Evolutionary conservation across 1,140 invertebrate species (phyloP).

Genomic region (Xylocopa sonorina): DNA sequence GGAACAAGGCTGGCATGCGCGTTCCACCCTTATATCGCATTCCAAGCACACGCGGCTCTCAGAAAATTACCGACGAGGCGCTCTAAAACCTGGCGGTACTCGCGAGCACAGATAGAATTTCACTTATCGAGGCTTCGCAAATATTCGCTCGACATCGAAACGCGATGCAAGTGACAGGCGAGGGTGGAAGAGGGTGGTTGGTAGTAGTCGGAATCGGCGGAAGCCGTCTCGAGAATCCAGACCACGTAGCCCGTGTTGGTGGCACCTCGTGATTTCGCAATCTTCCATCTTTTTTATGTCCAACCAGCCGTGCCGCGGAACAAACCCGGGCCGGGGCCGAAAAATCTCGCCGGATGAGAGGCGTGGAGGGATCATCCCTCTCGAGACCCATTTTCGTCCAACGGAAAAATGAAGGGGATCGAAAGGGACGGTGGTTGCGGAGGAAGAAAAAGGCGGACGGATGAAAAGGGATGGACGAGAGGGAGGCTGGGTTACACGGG

Average conservation of each 20-base stretch:
- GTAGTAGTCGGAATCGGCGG: constrained; percentile 28
- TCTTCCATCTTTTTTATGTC: constrained; percentile 56
- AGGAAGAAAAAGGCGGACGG: not conserved
- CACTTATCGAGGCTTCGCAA: constrained; percentile 63
- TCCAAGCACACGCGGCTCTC: constrained; percentile 42
- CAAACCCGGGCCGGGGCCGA: constrained; percentile 22
- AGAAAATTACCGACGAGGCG: constrained; percentile 52
- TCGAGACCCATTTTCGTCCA: constrained; percentile 30
- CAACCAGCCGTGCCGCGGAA: constrained; percentile 44
- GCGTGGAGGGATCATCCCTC: constrained; percentile 26
- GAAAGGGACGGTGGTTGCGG: not conserved
- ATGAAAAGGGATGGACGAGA: not conserved
- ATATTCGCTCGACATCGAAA: constrained; percentile 62
- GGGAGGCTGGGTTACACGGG: not conserved
- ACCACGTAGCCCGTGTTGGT: constrained; percentile 60
- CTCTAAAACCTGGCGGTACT: constrained; percentile 53
- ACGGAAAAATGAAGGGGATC: constrained; percentile 8
- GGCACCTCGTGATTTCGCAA: constrained; percentile 66
- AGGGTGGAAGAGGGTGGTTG: not conserved
- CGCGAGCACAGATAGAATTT: constrained; percentile 61
- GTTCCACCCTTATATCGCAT: constrained; percentile 20
- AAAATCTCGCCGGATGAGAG: constrained; percentile 42
- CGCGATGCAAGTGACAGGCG: constrained; percentile 65
- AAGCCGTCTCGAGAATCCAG: constrained; percentile 53
- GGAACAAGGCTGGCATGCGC: not conserved